Conservation (phyloP, 2,888 invertebrate species). For the Tetrapedia diversipes region DNA sequence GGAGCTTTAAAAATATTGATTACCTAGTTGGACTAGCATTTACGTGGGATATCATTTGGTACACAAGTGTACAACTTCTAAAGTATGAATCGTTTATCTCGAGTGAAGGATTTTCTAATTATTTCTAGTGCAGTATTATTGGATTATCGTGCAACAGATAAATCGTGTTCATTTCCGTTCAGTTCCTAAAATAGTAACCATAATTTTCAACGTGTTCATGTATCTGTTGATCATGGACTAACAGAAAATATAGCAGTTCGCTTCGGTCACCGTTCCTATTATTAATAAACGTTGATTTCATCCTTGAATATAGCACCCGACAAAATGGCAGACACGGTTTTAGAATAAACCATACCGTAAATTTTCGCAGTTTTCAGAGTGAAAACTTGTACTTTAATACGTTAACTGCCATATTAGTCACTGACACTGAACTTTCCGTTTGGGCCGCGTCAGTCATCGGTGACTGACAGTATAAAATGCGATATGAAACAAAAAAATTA, state of each 20-base stretch:
- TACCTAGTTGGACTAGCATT: background rate
- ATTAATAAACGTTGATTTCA: slow-evolving; percentile 55
- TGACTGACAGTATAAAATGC: no score
- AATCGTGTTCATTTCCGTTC: slow-evolving; percentile 7
- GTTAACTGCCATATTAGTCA: no score
- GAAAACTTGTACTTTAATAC: no score
- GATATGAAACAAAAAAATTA: no score
- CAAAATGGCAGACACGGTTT: slow-evolving; percentile 22
- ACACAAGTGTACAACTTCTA: background rate
- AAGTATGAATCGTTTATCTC: background rate
- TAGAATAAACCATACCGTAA: slow-evolving; percentile 19
- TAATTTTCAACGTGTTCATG: slow-evolving; percentile 6
- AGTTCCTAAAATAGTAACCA: slow-evolving; percentile 16
- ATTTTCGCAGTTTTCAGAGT: slow-evolving; percentile 18
- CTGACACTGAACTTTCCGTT: no score
- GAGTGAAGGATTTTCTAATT: background rate
- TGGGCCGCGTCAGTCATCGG: no score
- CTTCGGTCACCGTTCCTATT: slow-evolving; percentile 35
- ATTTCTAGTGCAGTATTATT: background rate
- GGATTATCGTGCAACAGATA: background rate
- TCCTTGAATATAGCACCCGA: slow-evolving; percentile 34
- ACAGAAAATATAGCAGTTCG: slow-evolving; percentile 4
- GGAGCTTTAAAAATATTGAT: slow-evolving; percentile 12
- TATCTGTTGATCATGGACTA: slow-evolving; percentile 28
- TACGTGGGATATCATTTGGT: background rate